phyloP scores from a whole-genome alignment of 2,113 vertebrate genomes.

The Cyanoliseus patagonus region DNA sequence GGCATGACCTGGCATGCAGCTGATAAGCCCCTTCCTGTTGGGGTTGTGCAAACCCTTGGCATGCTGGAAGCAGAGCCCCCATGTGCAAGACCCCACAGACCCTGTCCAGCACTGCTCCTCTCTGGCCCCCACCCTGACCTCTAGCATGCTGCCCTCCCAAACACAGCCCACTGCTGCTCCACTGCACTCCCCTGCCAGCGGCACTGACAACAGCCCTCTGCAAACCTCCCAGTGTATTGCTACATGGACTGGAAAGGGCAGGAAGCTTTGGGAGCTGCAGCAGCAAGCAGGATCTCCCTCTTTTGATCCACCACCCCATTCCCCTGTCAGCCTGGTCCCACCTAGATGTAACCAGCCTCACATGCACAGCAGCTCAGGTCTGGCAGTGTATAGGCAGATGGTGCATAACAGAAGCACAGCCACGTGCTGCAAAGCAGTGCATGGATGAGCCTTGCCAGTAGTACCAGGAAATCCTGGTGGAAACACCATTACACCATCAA shows the following conservation, averaged over 20 bases:
- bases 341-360: neutral
- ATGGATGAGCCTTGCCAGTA: neutral
- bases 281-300: neutral
- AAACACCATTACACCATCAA: neutral
- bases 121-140: no score
- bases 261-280: neutral
- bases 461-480: neutral
- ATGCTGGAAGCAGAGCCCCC: neutral
- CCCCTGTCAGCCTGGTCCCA: neutral
- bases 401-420: neutral
- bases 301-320: neutral
- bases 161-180: neutral
- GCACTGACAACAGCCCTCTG: neutral
- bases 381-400: rapidly evolving
- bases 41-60: neutral
- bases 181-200: no score
- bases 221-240: neutral
- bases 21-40: neutral
- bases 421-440: neutral
- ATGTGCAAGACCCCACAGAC: rapidly evolving
- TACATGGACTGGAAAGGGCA: neutral
- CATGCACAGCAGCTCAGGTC: neutral
- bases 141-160: rapidly evolving
- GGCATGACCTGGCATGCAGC: rapidly evolving
- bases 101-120: neutral